phyloP scores from a whole-genome alignment of 2,797 vertebrate species.

The Pelochelys cantorii region DNA sequence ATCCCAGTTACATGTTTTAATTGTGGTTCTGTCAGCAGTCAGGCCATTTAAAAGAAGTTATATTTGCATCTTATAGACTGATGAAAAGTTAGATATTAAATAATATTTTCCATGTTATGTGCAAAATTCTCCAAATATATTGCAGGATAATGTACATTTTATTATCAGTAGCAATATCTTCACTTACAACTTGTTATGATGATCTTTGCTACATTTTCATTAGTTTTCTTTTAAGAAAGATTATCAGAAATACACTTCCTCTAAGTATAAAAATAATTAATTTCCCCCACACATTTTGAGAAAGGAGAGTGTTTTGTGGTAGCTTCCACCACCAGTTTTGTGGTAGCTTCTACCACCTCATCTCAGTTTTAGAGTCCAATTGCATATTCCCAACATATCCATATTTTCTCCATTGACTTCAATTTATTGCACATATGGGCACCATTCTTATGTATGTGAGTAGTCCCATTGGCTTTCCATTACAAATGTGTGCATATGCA shows the following conservation, averaged over 20 bases:
- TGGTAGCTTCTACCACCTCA: background rate
- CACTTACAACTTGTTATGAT: background rate
- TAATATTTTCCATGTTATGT: constrained; percentile 30
- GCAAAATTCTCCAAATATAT: background rate
- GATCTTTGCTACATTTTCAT: background rate
- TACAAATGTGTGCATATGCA: background rate
- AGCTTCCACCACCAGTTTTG: constrained; percentile 5
- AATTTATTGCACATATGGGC: background rate
- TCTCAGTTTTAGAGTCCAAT: background rate
- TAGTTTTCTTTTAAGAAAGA: background rate
- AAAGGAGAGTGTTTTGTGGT: background rate
- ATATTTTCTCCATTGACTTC: background rate
- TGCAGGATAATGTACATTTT: background rate
- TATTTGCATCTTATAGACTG: background rate
- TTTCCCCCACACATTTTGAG: background rate
- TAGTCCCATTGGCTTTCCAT: background rate
- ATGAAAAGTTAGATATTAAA: background rate
- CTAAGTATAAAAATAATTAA: background rate
- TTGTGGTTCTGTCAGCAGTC: constrained; percentile 35
- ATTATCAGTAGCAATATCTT: background rate
- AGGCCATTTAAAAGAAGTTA: constrained; percentile 40
- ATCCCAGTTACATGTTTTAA: constrained; percentile 15
- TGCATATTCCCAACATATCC: background rate
- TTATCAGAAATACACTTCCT: background rate
- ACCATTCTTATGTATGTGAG: background rate